phyloP scores from a whole-genome alignment of 2,113 vertebrate species.

The Ovis canadensis region DNA sequence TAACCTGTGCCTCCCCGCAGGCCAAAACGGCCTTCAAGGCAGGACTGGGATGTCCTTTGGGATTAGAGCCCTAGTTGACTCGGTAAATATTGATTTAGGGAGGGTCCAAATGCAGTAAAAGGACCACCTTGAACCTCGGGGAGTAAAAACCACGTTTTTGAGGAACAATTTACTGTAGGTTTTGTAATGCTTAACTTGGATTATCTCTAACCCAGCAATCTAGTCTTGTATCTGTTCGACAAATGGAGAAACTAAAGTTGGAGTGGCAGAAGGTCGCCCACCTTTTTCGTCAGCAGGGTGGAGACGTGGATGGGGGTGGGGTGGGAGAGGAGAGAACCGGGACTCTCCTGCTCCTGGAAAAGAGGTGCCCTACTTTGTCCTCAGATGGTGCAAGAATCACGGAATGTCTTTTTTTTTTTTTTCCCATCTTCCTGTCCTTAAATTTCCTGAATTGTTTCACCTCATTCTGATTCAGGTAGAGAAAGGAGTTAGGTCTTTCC shows the following conservation, averaged over 20 bases:
- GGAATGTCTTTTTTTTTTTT: background rate
- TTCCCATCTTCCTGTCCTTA: background rate
- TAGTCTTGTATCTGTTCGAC: background rate
- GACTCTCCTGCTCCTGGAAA: background rate
- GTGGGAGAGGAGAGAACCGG: background rate
- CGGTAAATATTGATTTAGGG: constrained; percentile 21
- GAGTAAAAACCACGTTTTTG: background rate
- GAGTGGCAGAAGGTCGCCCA: background rate
- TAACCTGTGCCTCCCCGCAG: background rate
- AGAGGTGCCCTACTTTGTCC: background rate
- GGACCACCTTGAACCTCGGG: background rate
- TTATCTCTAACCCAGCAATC: background rate
- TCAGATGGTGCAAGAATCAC: background rate
- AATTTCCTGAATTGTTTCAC: background rate
- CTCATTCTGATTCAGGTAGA: background rate
- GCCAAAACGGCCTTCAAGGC: background rate
- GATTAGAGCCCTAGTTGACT: background rate
- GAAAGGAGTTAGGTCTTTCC: background rate
- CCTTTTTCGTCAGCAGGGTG: background rate
- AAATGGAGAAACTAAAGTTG: background rate
- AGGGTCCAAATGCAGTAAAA: background rate
- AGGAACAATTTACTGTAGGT: background rate
- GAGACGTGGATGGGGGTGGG: background rate
- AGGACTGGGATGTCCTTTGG: background rate
- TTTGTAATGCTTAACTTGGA: background rate